Evolutionary conservation across 2,888 invertebrate genomes (phyloP).

Genomic region (Temnothorax rugatulus): DNA sequence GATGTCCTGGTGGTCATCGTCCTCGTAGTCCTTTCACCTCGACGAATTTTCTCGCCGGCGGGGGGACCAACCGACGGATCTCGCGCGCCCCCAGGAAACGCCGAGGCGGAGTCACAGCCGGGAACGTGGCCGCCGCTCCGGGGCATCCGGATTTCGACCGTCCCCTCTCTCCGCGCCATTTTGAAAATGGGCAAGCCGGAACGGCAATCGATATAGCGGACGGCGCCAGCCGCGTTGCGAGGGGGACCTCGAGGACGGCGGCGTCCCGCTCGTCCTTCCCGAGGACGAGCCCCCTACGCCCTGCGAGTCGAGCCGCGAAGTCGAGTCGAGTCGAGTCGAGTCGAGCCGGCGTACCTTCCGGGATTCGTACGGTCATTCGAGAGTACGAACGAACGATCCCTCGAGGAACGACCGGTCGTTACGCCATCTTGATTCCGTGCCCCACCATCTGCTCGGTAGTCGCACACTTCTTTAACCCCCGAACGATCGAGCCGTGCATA

Average conservation of each 20-base stretch:
- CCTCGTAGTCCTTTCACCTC: conserved; percentile 5
- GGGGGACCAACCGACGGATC: not conserved
- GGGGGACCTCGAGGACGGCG: conserved; percentile 37
- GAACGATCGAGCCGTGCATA: conserved; percentile 68
- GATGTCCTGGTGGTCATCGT: not conserved
- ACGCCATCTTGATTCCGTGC: conserved; percentile 81
- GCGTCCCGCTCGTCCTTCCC: conserved; percentile 38
- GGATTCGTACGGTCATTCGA: not conserved
- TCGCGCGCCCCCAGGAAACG: conserved; percentile 1
- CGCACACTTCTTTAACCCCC: conserved; percentile 67
- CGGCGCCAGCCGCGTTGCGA: conserved; percentile 71
- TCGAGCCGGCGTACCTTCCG: not conserved
- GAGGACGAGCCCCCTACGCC: conserved; percentile 1
- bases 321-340: not conserved
- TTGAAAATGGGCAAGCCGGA: conserved; percentile 81
- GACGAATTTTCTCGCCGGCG: conserved; percentile 9
- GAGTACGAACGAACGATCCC: conserved; percentile 63
- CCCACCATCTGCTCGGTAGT: conserved; percentile 65
- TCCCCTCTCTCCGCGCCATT: conserved; percentile 81
- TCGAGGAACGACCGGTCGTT: conserved; percentile 63
- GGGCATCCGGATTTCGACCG: conserved; percentile 66
- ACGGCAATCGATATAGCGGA: conserved; percentile 82
- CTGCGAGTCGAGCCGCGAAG: not conserved
- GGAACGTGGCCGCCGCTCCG: not conserved
- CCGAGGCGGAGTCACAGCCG: not conserved